These are phyloP conservation scores for Stegodyphus dumicola DNA, from an alignment of 1,140 invertebrate species.

Conservation along the genomic window DNA sequence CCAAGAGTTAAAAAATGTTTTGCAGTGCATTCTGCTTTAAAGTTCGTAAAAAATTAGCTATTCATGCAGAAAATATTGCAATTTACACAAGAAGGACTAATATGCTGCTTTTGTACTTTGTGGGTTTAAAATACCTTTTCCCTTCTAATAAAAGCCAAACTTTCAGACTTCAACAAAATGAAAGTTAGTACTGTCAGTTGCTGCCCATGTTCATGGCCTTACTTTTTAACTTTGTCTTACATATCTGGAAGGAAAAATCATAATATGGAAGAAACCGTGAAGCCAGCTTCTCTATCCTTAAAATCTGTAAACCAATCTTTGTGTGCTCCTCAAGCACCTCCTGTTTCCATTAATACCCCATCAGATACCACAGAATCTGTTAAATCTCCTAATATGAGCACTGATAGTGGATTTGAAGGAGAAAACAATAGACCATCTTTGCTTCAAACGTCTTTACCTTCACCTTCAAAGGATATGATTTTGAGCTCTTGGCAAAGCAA, in stretches of 20 bases:
- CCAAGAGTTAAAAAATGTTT: slow-evolving; percentile 35
- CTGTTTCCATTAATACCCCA: slow-evolving; percentile 45
- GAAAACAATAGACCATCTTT: slow-evolving; percentile 59
- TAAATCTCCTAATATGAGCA: slow-evolving; percentile 61
- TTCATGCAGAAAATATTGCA: slow-evolving; percentile 39
- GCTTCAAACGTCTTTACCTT: slow-evolving; percentile 47
- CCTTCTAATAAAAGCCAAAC: slow-evolving; percentile 25
- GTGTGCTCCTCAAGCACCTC: slow-evolving; percentile 40
- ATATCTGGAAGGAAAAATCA: slow-evolving; percentile 59
- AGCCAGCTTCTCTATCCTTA: slow-evolving; percentile 52
- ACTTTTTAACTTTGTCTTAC: slow-evolving; percentile 59
- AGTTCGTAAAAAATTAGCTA: slow-evolving; percentile 45
- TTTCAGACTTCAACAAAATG: slow-evolving; percentile 56
- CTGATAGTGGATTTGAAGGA: slow-evolving; percentile 62
- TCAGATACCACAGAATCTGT: slow-evolving; percentile 57
- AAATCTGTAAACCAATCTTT: slow-evolving; percentile 46
- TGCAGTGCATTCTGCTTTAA: slow-evolving; percentile 43
- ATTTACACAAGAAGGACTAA: slow-evolving; percentile 24
- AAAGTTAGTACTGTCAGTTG: slow-evolving; percentile 62
- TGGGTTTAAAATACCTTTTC: slow-evolving; percentile 9
- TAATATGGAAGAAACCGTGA: slow-evolving; percentile 58
- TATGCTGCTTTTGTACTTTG: slow-evolving; percentile 46
- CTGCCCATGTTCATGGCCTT: slow-evolving; percentile 62
- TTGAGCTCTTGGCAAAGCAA: slow-evolving; percentile 58
- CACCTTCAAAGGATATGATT: slow-evolving; percentile 49